Conservation (phyloP, 2,888 invertebrate genomes). For the Hyposoter didymator region DNA sequence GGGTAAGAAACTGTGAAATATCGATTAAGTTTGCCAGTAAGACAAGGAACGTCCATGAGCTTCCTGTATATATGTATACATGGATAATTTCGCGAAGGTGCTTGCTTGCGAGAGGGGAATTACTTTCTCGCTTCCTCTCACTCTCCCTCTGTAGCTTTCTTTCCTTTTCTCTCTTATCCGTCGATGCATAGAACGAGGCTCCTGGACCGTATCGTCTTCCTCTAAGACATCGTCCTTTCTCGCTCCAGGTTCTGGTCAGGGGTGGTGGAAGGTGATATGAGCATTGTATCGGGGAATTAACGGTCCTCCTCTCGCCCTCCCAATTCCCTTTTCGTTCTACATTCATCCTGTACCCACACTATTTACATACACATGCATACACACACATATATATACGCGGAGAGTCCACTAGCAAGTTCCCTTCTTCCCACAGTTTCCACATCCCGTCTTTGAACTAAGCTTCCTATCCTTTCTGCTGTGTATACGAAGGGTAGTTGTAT, state of each 20-base stretch:
- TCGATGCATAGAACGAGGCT: slow-evolving; percentile 49
- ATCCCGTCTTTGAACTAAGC: slow-evolving; percentile 65
- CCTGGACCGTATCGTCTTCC: slow-evolving; percentile 45
- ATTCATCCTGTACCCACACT: slow-evolving; percentile 61
- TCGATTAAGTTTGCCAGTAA: slow-evolving; percentile 85
- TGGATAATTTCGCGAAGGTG: slow-evolving; percentile 58
- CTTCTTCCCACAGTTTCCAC: slow-evolving; percentile 52
- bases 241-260: slow-evolving; percentile 76
- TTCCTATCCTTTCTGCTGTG: slow-evolving; percentile 45
- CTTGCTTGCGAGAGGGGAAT: slow-evolving; percentile 53
- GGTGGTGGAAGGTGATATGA: slow-evolving; percentile 84
- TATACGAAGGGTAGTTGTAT: slow-evolving; percentile 31
- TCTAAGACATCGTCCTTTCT: slow-evolving; percentile 48
- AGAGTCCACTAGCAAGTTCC: slow-evolving; percentile 48
- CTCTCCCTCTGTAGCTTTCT: slow-evolving; percentile 31
- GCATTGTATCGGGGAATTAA: slow-evolving; percentile 85
- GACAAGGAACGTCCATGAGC: slow-evolving; percentile 84
- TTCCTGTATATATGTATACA: slow-evolving; percentile 21
- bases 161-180: slow-evolving; percentile 25
- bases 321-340: slow-evolving; percentile 67
- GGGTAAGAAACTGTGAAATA: slow-evolving; percentile 85
- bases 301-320: slow-evolving; percentile 78
- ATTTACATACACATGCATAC: slow-evolving; percentile 15
- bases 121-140: slow-evolving; percentile 32
- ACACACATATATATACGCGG: neutral